Evolutionary conservation across 1,140 invertebrate species (phyloP).

Genomic region (Habropoda laboriosa): DNA sequence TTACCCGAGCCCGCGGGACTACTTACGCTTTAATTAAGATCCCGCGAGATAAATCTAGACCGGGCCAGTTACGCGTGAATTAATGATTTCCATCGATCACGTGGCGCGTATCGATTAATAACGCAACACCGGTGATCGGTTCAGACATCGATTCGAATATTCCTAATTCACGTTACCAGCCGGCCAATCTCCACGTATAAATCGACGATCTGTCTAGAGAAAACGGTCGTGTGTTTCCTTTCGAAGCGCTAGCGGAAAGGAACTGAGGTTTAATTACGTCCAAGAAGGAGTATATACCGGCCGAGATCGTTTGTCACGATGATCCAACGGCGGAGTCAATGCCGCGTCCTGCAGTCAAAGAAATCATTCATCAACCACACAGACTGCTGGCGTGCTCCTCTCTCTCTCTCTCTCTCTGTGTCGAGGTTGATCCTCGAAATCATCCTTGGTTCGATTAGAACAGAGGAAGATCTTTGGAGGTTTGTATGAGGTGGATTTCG

Average conservation of each 20-base stretch:
- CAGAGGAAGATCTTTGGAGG: no score
- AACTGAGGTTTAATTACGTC: constrained; percentile 50
- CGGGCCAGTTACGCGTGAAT: constrained; percentile 22
- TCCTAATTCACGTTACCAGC: constrained; percentile 7
- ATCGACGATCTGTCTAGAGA: no score
- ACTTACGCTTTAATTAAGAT: constrained; percentile 47
- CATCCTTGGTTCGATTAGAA: background rate
- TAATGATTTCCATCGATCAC: constrained; percentile 44
- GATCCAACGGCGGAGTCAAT: constrained; percentile 63
- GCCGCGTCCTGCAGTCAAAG: constrained; percentile 56
- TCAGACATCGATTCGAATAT: constrained; percentile 18
- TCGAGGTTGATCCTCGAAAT: background rate
- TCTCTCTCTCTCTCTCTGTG: no score
- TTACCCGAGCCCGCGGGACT: background rate
- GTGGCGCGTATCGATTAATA: constrained; percentile 28
- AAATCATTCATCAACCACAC: constrained; percentile 53
- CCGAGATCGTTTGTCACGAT: constrained; percentile 64
- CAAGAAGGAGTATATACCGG: constrained; percentile 28
- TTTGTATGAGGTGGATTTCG: no score
- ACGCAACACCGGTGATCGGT: background rate
- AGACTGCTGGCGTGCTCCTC: constrained; percentile 36
- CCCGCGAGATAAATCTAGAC: constrained; percentile 21
- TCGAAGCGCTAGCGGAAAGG: no score
- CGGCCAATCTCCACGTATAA: no score
- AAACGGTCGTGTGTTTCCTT: no score